phyloP scores from a whole-genome alignment of 2,113 vertebrate species.

The Pituophis catenifer region DNA sequence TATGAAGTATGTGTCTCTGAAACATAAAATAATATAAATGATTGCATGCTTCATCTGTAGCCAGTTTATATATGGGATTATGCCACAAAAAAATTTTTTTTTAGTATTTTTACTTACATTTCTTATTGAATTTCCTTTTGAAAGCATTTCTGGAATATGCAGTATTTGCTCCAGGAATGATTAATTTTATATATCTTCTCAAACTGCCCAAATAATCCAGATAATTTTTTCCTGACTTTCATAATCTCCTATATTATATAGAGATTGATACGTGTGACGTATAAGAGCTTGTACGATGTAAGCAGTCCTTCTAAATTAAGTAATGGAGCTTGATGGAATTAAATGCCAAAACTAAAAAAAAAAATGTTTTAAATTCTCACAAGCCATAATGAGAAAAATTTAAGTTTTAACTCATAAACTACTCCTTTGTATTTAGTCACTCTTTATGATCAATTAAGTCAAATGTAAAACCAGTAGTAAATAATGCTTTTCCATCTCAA shows the following conservation, averaged over 20 bases:
- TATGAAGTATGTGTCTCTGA: background rate
- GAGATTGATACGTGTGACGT: background rate
- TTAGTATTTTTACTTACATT: background rate
- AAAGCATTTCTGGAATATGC: background rate
- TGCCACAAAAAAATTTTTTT: background rate
- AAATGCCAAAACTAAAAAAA: constrained; percentile 55
- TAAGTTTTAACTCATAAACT: constrained; percentile 37
- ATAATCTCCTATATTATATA: background rate
- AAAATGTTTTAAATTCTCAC: constrained; percentile 38
- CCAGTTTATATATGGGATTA: background rate
- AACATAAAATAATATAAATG: background rate
- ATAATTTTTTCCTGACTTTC: background rate
- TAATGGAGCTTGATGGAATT: constrained; percentile 38
- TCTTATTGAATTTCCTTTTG: background rate
- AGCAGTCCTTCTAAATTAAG: constrained; percentile 17
- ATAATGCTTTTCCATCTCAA: constrained; percentile 27
- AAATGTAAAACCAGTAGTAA: constrained; percentile 35
- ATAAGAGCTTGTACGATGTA: accelerated
- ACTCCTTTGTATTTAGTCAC: constrained; percentile 56
- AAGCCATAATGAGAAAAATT: constrained; percentile 29
- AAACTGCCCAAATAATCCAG: background rate
- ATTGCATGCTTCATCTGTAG: background rate
- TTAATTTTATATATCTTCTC: background rate
- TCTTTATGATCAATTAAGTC: constrained; percentile 42
- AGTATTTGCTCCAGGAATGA: background rate